Conservation (phyloP, 1,140 invertebrate genomes). For the Diachasma alloeum region DNA sequence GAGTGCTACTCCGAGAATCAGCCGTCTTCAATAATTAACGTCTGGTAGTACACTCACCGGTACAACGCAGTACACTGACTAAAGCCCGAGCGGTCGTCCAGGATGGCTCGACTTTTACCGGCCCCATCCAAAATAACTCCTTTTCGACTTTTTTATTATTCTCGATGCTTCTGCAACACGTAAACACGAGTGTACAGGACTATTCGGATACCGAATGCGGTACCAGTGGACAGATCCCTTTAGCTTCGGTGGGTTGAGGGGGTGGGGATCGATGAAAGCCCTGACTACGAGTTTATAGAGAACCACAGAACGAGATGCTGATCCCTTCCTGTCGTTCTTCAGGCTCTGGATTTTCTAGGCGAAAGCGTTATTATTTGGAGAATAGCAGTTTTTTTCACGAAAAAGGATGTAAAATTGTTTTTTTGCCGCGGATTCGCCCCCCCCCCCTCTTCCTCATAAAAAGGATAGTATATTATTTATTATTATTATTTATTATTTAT, state of each 20-base stretch:
- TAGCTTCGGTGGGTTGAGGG: background rate
- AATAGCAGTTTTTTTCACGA: too few species aligned
- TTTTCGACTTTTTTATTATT: background rate
- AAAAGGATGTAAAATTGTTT: too few species aligned
- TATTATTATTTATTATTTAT: too few species aligned
- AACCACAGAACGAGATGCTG: background rate
- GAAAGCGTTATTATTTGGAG: too few species aligned
- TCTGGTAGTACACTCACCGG: background rate
- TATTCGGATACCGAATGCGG: background rate
- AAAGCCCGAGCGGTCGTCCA: background rate
- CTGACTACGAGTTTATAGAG: background rate
- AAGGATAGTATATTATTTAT: too few species aligned
- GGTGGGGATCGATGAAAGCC: background rate
- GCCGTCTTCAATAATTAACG: conserved; percentile 2
- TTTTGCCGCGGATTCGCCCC: too few species aligned
- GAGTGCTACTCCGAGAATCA: background rate
- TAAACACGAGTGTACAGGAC: background rate
- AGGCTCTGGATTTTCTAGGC: too few species aligned
- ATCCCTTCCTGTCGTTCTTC: background rate
- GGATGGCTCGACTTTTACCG: background rate
- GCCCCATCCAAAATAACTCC: background rate
- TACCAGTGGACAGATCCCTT: background rate
- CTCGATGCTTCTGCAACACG: background rate
- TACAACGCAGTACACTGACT: background rate
- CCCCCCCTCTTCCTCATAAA: too few species aligned